These are phyloP conservation scores for Protonemura montana DNA, from an alignment of 2,888 invertebrate genomes.

Conservation along the genomic window DNA sequence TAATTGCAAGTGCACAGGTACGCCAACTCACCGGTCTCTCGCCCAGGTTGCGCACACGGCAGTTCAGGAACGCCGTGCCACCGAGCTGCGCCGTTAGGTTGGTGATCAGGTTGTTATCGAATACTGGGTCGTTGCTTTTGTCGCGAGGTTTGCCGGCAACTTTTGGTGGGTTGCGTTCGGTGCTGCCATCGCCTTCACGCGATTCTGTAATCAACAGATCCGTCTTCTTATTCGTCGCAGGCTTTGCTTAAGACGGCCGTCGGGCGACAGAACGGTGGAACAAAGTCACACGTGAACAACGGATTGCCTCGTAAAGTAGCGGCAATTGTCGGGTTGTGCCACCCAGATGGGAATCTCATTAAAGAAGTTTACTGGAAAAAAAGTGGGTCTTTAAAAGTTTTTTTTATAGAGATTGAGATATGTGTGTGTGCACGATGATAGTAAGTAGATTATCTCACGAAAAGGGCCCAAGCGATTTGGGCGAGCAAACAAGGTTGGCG, in stretches of 20 bases:
- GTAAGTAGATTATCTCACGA: not conserved
- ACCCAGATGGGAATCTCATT: not conserved
- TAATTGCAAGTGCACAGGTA: conserved; percentile 28
- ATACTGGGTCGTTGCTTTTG: conserved; percentile 46
- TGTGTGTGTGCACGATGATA: not conserved
- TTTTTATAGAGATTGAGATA: not conserved
- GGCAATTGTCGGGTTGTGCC: not conserved
- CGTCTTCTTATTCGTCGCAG: not conserved
- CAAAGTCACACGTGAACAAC: no score
- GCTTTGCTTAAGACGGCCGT: no score
- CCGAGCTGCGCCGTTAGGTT: conserved; percentile 81
- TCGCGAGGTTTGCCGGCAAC: conserved; percentile 23
- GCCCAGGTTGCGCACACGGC: conserved; percentile 77
- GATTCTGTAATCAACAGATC: conserved; percentile 44
- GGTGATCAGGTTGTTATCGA: conserved; percentile 77
- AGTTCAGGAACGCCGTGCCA: conserved; percentile 80
- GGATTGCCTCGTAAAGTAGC: no score
- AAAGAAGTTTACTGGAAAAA: not conserved
- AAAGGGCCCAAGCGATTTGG: not conserved
- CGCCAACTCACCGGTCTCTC: conserved; percentile 70
- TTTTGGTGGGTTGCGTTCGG: conserved; percentile 40
- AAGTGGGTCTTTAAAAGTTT: not conserved
- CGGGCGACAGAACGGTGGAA: no score
- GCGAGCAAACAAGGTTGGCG: not conserved
- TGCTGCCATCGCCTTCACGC: conserved; percentile 45